A percentile compares a stretch with the other conserved stretches of the same genome.
Evolutionary conservation across 2,113 vertebrate genomes (phyloP).

Genomic region (Tauraco erythrolophus): DNA sequence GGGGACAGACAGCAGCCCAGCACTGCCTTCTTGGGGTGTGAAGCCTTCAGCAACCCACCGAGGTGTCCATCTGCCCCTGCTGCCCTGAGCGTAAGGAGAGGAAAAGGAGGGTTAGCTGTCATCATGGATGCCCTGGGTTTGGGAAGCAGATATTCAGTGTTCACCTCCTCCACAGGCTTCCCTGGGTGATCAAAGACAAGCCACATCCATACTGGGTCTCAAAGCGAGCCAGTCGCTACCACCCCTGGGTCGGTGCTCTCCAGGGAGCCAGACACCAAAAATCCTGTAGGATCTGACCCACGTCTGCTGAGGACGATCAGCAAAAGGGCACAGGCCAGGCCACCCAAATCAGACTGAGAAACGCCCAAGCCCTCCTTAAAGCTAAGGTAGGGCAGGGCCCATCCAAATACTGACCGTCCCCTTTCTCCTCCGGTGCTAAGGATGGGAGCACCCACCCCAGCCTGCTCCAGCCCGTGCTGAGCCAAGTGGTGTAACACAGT

Average conservation of each 20-base stretch:
- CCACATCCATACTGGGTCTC: neutral
- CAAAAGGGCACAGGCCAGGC: neutral
- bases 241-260: neutral
- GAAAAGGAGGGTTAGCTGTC: neutral
- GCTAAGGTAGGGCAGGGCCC: neutral
- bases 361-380: neutral
- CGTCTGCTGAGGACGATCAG: neutral
- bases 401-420: neutral
- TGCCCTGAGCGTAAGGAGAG: neutral
- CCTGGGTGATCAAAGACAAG: neutral
- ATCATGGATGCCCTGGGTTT: accelerated
- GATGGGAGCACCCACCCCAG: neutral
- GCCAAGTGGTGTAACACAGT: neutral
- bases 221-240: neutral
- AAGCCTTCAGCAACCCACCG: neutral
- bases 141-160: neutral
- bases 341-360: accelerated
- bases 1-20: neutral
- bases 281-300: neutral
- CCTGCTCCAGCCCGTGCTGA: neutral
- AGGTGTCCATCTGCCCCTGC: neutral
- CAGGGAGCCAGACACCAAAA: neutral
- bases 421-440: neutral
- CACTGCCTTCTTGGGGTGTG: neutral
- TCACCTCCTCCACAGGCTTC: neutral